Conservation (phyloP, 2,113 vertebrate genomes). For the Chunga burmeisteri region DNA sequence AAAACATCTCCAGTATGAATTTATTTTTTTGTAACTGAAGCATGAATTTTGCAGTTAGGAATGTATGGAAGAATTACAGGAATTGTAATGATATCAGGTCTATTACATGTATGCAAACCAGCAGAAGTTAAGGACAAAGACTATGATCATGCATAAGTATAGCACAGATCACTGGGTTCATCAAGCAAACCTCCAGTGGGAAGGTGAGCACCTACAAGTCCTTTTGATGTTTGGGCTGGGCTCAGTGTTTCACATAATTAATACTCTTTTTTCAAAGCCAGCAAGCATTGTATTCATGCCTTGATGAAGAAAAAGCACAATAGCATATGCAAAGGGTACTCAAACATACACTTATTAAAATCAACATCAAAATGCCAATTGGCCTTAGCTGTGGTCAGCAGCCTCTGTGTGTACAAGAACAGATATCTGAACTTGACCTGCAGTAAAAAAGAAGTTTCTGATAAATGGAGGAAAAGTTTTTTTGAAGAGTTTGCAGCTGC, state of each 20-base stretch:
- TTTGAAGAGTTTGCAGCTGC: not conserved
- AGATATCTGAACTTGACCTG: not conserved
- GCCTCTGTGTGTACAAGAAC: not conserved
- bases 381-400: not conserved
- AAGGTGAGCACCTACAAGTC: not conserved
- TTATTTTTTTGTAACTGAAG: not conserved
- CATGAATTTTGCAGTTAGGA: not conserved
- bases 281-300: not conserved
- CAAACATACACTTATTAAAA: not conserved
- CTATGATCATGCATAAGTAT: not conserved
- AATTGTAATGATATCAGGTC: not conserved
- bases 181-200: not conserved
- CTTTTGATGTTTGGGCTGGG: constrained; percentile 48
- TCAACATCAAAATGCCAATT: not conserved
- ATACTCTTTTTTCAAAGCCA: constrained; percentile 2
- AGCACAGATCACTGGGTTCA: not conserved
- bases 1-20: not conserved
- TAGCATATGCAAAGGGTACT: not conserved
- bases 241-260: constrained; percentile 7
- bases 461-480: not conserved
- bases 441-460: not conserved
- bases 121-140: not conserved
- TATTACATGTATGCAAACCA: not conserved
- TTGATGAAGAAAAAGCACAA: not conserved
- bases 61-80: not conserved